Conservation (phyloP, 2,797 vertebrate genomes). For the Florisuga fusca region DNA sequence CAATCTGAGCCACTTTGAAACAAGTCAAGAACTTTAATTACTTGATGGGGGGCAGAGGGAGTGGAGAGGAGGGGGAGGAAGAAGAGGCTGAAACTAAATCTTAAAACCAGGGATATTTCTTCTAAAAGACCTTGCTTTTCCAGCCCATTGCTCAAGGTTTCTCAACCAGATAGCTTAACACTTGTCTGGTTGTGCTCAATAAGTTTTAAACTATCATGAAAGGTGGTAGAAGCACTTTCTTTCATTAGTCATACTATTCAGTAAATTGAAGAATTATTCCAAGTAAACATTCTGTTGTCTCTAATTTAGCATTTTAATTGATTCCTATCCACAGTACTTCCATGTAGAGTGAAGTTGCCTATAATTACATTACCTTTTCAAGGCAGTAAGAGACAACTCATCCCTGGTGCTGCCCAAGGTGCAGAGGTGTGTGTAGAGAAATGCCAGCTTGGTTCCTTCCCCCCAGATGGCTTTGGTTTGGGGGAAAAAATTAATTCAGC, state of each 20-base stretch:
- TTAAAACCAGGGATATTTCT: conserved; percentile 65
- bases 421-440: not conserved
- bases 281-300: conserved; percentile 64
- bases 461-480: not conserved
- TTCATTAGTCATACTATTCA: conserved; percentile 66
- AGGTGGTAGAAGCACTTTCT: conserved; percentile 60
- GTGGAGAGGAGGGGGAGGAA: not conserved
- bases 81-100: conserved; percentile 61
- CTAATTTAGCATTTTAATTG: conserved; percentile 58
- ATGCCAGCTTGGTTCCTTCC: not conserved
- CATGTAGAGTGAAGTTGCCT: conserved; percentile 8
- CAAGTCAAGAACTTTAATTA: conserved; percentile 82
- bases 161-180: conserved; percentile 57
- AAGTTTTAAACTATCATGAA: conserved; percentile 72
- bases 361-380: not conserved
- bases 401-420: not conserved
- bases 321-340: conserved; percentile 20
- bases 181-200: conserved; percentile 61
- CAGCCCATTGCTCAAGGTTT: conserved; percentile 53
- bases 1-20: conserved; percentile 79
- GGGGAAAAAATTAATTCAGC: not conserved
- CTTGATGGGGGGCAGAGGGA: conserved; percentile 6
- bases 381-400: not conserved
- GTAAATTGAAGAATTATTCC: conserved; percentile 61
- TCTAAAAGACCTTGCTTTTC: conserved; percentile 71